A percentile compares a stretch with the other conserved stretches of the same genome.
Evolutionary conservation across 2,113 vertebrate species (phyloP).

Genomic region (Gorsachius goisagi): DNA sequence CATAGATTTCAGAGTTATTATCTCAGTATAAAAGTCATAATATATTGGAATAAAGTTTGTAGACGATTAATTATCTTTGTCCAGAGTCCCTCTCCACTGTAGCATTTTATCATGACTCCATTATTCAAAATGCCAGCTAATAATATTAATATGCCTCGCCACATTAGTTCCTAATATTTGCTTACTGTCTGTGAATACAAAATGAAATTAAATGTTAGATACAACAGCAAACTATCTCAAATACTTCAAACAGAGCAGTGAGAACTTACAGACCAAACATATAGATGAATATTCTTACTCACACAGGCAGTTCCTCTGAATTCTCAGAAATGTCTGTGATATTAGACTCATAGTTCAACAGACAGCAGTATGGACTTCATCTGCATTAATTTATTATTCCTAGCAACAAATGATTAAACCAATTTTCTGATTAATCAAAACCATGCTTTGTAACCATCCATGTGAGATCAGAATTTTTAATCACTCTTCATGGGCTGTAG

Average conservation of each 20-base stretch:
- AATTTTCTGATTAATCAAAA: slow-evolving; percentile 76
- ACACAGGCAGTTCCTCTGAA: not conserved
- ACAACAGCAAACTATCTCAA: not conserved
- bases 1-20: not conserved
- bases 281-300: not conserved
- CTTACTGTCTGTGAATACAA: slow-evolving; percentile 23
- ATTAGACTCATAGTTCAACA: not conserved
- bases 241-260: slow-evolving; percentile 18
- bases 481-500: not conserved
- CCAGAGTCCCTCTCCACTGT: not conserved
- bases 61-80: not conserved
- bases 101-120: slow-evolving; percentile 3
- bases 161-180: slow-evolving; percentile 46
- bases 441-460: slow-evolving; percentile 36
- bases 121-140: slow-evolving; percentile 51
- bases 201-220: slow-evolving; percentile 51
- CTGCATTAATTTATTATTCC: slow-evolving; percentile 64
- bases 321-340: not conserved
- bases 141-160: slow-evolving; percentile 17
- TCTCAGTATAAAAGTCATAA: not conserved
- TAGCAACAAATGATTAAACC: slow-evolving; percentile 72
- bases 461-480: slow-evolving; percentile 72
- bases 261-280: not conserved
- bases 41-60: not conserved
- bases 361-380: slow-evolving; percentile 12